Conservation (phyloP, 2,113 vertebrate genomes). For the Tetrax tetrax region DNA sequence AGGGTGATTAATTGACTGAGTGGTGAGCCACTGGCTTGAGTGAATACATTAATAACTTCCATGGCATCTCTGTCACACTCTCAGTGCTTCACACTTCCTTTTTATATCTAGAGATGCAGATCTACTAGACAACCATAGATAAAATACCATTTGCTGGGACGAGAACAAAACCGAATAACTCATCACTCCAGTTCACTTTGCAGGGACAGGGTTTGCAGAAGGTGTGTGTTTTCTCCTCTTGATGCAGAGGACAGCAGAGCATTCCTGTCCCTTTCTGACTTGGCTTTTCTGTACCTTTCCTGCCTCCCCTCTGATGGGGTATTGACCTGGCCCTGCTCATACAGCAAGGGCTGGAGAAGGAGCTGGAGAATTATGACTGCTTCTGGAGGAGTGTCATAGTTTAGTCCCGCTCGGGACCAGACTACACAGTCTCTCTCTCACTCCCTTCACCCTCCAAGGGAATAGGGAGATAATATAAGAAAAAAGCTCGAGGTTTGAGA, state of each 20-base stretch:
- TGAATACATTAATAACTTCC: conserved; percentile 69
- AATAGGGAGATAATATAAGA: no score
- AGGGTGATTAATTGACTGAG: conserved; percentile 60
- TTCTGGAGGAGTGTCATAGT: neutral
- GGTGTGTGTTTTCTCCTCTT: neutral
- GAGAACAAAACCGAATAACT: neutral
- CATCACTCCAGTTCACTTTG: neutral
- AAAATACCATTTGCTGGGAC: neutral
- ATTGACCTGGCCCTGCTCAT: neutral
- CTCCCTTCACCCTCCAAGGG: no score
- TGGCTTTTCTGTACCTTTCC: neutral
- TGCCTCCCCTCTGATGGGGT: neutral
- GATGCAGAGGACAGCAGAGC: neutral
- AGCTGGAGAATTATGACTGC: neutral
- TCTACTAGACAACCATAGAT: conserved; percentile 57
- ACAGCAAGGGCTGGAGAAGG: rapidly evolving
- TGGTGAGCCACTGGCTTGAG: neutral
- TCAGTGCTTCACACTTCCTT: conserved; percentile 47
- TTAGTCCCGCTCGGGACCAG: no score
- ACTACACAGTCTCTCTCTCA: no score
- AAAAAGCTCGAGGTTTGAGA: no score
- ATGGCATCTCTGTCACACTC: conserved; percentile 36
- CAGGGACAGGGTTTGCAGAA: conserved; percentile 8
- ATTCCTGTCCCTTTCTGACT: neutral
- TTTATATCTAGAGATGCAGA: conserved; percentile 43